Evolutionary conservation across 1,140 invertebrate species (phyloP).

Genomic region (Eulimnadia texana): DNA sequence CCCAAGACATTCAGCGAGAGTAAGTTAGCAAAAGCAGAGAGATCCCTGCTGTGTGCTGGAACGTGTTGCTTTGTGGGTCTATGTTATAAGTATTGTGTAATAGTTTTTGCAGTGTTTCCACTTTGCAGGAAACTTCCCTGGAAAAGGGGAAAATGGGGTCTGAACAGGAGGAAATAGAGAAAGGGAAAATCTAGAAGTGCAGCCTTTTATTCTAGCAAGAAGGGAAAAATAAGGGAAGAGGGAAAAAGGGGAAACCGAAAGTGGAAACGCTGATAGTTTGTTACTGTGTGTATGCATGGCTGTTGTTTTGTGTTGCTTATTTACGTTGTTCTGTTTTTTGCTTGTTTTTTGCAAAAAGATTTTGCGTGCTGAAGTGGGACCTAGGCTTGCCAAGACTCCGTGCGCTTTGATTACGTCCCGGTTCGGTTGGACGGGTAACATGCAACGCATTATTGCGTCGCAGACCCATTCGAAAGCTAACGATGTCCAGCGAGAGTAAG

Average conservation of each 20-base stretch:
- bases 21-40: constrained; percentile 24
- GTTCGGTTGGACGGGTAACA: constrained; percentile 56
- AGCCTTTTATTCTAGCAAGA: too few relatives aligned
- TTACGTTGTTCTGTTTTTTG: constrained; percentile 12
- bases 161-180: neutral
- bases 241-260: neutral
- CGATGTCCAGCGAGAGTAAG: constrained; percentile 42
- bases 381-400: constrained; percentile 44
- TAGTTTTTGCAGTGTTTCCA: constrained; percentile 13
- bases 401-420: constrained; percentile 47
- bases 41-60: neutral
- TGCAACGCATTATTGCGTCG: constrained; percentile 50
- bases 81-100: constrained; percentile 15
- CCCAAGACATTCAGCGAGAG: constrained; percentile 75
- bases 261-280: neutral
- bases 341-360: constrained; percentile 29
- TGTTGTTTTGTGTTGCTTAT: constrained; percentile 8
- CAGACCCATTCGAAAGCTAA: constrained; percentile 51
- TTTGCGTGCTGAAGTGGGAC: constrained; percentile 44
- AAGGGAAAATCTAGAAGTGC: too few relatives aligned
- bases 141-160: neutral
- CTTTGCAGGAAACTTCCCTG: too few relatives aligned
- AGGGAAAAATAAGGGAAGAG: too few relatives aligned
- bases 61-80: constrained; percentile 15
- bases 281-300: neutral